These are phyloP conservation scores for Sebastolobus alascanus DNA, from an alignment of 2,797 vertebrate species.

Conservation along the genomic window DNA sequence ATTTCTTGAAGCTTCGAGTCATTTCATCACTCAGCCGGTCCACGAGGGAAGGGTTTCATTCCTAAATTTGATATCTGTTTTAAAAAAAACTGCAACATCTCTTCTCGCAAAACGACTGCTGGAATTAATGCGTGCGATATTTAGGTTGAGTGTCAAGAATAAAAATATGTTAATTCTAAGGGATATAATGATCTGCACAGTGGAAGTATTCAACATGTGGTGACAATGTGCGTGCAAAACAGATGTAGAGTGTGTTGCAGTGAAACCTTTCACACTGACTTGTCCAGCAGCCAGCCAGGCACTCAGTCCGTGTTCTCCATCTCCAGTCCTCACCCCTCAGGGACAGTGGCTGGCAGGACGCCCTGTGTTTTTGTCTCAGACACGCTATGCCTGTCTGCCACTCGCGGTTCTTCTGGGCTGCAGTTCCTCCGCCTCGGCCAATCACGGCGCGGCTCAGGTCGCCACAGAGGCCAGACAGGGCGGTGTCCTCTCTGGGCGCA, in stretches of 20 bases:
- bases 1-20: slow-evolving; percentile 29
- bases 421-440: slow-evolving; percentile 43
- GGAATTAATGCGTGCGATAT: slow-evolving; percentile 20
- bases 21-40: slow-evolving; percentile 46
- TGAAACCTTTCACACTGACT: slow-evolving; percentile 47
- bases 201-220: slow-evolving; percentile 47
- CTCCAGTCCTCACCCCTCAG: slow-evolving; percentile 61
- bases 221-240: slow-evolving; percentile 47
- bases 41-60: slow-evolving; percentile 38
- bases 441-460: slow-evolving; percentile 49
- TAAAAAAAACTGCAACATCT: background rate
- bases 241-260: slow-evolving; percentile 54
- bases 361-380: slow-evolving; percentile 80
- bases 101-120: slow-evolving; percentile 15
- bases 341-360: slow-evolving; percentile 74
- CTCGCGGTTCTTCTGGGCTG: slow-evolving; percentile 45
- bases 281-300: slow-evolving; percentile 59
- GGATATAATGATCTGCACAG: slow-evolving; percentile 29
- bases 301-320: slow-evolving; percentile 57
- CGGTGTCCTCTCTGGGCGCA: slow-evolving; percentile 59
- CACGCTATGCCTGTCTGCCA: slow-evolving; percentile 70
- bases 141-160: slow-evolving; percentile 6
- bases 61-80: slow-evolving; percentile 49
- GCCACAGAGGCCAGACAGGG: slow-evolving; percentile 73
- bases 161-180: slow-evolving; percentile 26